Percentiles rank a stretch among this genome's conserved stretches.
These are phyloP conservation scores for Eumerus sabulonum DNA, from an alignment of 2,888 invertebrate genomes.

Conservation along the genomic window DNA sequence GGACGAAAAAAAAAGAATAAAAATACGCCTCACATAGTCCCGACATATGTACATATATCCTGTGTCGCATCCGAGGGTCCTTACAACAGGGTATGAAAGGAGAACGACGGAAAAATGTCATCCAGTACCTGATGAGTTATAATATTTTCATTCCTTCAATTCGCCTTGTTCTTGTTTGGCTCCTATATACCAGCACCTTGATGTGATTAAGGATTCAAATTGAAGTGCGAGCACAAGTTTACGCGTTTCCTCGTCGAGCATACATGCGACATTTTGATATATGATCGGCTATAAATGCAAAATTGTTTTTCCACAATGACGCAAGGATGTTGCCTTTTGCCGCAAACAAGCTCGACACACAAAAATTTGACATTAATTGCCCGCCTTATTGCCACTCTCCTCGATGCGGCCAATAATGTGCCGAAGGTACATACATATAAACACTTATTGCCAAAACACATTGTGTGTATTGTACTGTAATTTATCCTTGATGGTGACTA, in stretches of 20 bases:
- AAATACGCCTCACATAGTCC: conserved; percentile 15
- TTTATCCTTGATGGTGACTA: conserved; percentile 37
- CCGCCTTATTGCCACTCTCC: conserved; percentile 50
- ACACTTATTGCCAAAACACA: conserved; percentile 3
- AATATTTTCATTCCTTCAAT: background rate
- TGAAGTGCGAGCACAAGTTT: conserved; percentile 10
- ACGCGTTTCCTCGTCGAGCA: conserved; percentile 4
- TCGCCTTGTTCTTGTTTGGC: background rate
- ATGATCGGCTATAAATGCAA: conserved; percentile 47
- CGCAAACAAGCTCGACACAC: no score
- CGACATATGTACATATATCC: no score
- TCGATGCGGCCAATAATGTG: background rate
- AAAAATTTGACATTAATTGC: conserved; percentile 67
- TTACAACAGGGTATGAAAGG: conserved; percentile 5
- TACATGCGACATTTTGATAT: conserved; percentile 55
- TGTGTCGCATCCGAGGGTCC: conserved; percentile 5
- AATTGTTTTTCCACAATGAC: conserved; percentile 17
- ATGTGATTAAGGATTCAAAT: conserved; percentile 48
- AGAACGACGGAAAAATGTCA: conserved; percentile 30
- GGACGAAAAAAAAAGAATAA: background rate
- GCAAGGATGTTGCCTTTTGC: background rate
- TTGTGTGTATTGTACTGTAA: conserved; percentile 37
- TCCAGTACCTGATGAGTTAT: conserved; percentile 12
- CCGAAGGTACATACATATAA: no score
- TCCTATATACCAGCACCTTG: background rate